Percentiles rank a stretch among this genome's conserved stretches.
phyloP scores from a whole-genome alignment of 2,113 vertebrate genomes.

The Channa argus region DNA sequence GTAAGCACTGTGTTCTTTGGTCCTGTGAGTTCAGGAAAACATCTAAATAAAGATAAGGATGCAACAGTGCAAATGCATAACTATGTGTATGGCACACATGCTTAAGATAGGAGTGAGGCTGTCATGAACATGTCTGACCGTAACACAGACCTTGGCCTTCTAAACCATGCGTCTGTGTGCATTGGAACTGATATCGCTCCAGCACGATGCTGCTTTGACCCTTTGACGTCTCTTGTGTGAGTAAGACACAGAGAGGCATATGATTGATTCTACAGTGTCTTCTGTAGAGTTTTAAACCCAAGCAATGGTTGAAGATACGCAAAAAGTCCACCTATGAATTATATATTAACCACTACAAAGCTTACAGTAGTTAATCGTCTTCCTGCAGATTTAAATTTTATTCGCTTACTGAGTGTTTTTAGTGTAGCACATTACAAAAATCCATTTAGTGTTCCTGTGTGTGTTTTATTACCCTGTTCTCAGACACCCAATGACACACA shows the following conservation, averaged over 20 bases:
- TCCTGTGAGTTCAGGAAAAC: slow-evolving; percentile 23
- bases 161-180: not conserved
- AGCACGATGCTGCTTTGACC: slow-evolving; percentile 33
- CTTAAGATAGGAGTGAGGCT: slow-evolving; percentile 64
- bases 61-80: slow-evolving; percentile 61
- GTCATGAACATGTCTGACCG: slow-evolving; percentile 28
- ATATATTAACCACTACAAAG: not conserved
- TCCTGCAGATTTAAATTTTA: not conserved
- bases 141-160: slow-evolving; percentile 57
- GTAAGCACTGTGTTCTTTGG: slow-evolving; percentile 37
- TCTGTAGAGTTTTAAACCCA: not conserved
- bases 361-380: too few relatives aligned
- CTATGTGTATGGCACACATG: slow-evolving; percentile 61
- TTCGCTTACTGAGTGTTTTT: not conserved
- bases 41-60: slow-evolving; percentile 75
- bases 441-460: not conserved
- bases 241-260: slow-evolving; percentile 18
- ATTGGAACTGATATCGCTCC: slow-evolving; percentile 32
- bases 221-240: slow-evolving; percentile 9
- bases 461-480: slow-evolving; percentile 1
- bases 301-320: too few relatives aligned
- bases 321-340: too few relatives aligned
- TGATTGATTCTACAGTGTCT: not conserved
- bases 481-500: slow-evolving; percentile 45
- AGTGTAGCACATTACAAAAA: slow-evolving; percentile 31